Evolutionary conservation across 2,888 invertebrate genomes (phyloP).

Genomic region (Rhodophaea formosa): DNA sequence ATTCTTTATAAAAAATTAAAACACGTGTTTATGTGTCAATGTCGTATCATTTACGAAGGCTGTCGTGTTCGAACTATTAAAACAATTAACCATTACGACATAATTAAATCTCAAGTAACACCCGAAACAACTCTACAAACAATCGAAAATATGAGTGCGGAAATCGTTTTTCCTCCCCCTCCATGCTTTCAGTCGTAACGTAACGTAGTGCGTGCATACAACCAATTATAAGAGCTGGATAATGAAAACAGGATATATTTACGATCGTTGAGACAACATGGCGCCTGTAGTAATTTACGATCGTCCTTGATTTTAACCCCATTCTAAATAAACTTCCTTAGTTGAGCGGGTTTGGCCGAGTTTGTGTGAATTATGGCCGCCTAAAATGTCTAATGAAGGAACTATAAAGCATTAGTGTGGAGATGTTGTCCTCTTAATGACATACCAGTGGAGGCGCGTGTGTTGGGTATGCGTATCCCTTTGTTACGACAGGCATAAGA

Average conservation of each 20-base stretch:
- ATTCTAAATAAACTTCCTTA: constrained; percentile 47
- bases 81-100: background rate
- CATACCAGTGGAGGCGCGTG: constrained; percentile 18
- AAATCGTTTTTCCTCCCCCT: constrained; percentile 16
- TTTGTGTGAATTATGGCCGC: constrained; percentile 38
- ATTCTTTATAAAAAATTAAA: no score
- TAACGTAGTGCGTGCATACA: constrained; percentile 56
- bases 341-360: constrained; percentile 45
- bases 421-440: constrained; percentile 26
- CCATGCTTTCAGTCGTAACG: constrained; percentile 27
- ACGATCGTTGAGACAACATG: constrained; percentile 71
- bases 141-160: constrained; percentile 13
- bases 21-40: no score
- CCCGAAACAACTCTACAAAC: background rate
- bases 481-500: background rate
- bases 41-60: no score
- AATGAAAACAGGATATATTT: constrained; percentile 77
- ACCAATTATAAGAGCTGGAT: constrained; percentile 64
- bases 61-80: no score
- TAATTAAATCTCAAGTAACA: background rate
- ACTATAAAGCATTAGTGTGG: constrained; percentile 32
- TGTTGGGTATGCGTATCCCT: background rate
- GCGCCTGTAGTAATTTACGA: constrained; percentile 64
- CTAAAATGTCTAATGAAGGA: constrained; percentile 39
- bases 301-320: constrained; percentile 72